Evolutionary conservation across 2,797 vertebrate species (phyloP), one percentile per base, ranked within the genome.

Genomic region (Tokudaia muenninki): DNA sequence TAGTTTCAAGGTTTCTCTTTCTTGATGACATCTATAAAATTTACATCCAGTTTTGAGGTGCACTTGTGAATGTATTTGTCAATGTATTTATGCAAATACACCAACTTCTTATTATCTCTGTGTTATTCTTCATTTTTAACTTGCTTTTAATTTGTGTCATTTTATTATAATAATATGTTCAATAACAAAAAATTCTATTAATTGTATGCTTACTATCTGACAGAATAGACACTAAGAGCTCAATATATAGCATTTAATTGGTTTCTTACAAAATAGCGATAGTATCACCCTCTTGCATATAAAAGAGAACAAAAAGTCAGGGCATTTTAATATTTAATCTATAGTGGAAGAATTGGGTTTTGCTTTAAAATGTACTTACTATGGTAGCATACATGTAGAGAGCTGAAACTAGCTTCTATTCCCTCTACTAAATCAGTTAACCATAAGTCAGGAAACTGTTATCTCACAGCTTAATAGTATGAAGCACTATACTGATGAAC

Each of bases 51-150:
- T 67, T 61, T 65, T 80, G 31, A 95, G 75, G 16, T 26, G 52
- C 5, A 67, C 3, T 6, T 26, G 8, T 81, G 2, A 31, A 12
- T 50, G 77, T 63, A 77, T 84, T 50, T 61, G 9, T 67, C 72
- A 93, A 90, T 41, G 37, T 11, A 89, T 80, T 87, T 67, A 77
- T 75, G 78, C 21, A 83, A 83, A 82, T 61, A 82, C 94, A 5
- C 52, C 59, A 83, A 52, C 3, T 87, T 86, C 90, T 95, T 94
- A 86, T 70, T 90, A 57, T 93, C 74, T 94, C 47, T n/a, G 37
- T 22, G 52, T 63, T 17, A 59, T 44, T 88, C 57, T 92, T 88
- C 55, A 47, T 82, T 89, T 91, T 94, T 47, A 13, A 26, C 17
- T 5, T 78, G 26, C 6, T 93, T 95, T 92, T 94, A 91, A 94